phyloP scores from a whole-genome alignment of 1,140 invertebrate species.

The Goniozus legneri region DNA sequence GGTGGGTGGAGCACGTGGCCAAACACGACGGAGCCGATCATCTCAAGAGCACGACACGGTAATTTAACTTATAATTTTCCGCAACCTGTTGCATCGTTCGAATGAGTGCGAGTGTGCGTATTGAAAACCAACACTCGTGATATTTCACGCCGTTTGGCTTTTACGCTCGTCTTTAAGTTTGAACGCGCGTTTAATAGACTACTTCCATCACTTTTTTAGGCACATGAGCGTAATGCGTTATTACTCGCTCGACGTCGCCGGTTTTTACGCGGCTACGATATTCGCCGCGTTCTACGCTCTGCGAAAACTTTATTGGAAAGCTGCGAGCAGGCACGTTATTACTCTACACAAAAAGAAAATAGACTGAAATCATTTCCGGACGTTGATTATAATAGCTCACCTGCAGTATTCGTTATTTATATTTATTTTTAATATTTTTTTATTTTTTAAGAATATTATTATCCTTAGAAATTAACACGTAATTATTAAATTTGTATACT shows the following conservation, averaged over 20 bases:
- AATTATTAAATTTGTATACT: neutral
- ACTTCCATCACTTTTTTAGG: too few relatives aligned
- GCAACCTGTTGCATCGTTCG: slow-evolving; percentile 5
- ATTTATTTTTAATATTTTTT: too few relatives aligned
- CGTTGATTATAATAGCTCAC: too few relatives aligned
- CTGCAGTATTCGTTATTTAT: too few relatives aligned
- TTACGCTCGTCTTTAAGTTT: neutral
- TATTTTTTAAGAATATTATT: neutral
- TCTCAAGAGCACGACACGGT: slow-evolving; percentile 44
- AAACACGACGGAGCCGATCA: slow-evolving; percentile 47
- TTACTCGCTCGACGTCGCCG: slow-evolving; percentile 42
- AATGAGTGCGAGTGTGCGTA: too few relatives aligned
- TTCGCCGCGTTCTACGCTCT: slow-evolving; percentile 22
- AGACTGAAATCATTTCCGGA: too few relatives aligned
- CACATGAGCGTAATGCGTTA: slow-evolving; percentile 43
- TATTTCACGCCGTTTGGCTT: neutral
- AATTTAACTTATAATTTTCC: slow-evolving; percentile 3
- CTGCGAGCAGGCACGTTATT: slow-evolving; percentile 11
- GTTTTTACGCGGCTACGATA: slow-evolving; percentile 27
- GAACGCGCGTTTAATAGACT: neutral
- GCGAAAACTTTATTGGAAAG: slow-evolving; percentile 26
- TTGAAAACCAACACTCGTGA: neutral
- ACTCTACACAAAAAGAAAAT: slow-evolving; percentile 23
- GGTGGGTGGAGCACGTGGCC: slow-evolving; percentile 54
- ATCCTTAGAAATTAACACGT: neutral